Evolutionary conservation across 1,140 invertebrate genomes (phyloP), one percentile per base, ranked within the genome.

Genomic region (Reticulitermes speratus): DNA sequence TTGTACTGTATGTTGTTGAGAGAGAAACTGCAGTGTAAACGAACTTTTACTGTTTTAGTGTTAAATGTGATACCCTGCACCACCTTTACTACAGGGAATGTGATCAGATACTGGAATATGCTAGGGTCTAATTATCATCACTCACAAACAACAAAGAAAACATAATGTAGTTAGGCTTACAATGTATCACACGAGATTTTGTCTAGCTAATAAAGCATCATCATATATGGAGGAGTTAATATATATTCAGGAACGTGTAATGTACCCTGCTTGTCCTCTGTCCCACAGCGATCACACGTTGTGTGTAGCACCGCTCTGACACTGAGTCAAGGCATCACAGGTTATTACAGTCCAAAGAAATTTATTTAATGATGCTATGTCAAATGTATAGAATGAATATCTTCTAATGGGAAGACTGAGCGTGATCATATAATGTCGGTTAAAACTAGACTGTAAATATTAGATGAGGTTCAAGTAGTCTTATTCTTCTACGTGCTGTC

Each of bases 141-240:
- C 25, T 75, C 65, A 30, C 65, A 75, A 75, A 75, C 65, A 75
- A 30, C 30, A n/a, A 75, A 23, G 1, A 65, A n/a, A 0, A 16
- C 8, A n/a, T 25, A n/a, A 30, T 75, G 25, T 75, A 75, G 30
- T 19, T 25, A 75, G 2, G 65, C 65, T 75, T 75, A 75, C n/a
- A 25, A 30, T 75, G 65, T n/a, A n/a, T 25, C 65, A 75, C n/a
- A 75, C 65, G 65, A 75, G 65, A 75, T 75, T 75, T 75, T 75
- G n/a, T 25, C 65, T 75, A 65, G 59, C 16, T 65, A 75, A 75
- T 75, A 75, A 75, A 75, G 65, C 65, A 30, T 75, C 65, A 75
- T 75, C 65, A 75, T 30, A 14, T 75, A 75, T 75, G 65, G 65
- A 75, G 25, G 65, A 75, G 65, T 75, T 30, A 75, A 75, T 75